Evolutionary conservation across 2,888 invertebrate genomes (phyloP), one percentile per base, ranked within the genome.

Genomic region (Cephus sareptanus): DNA sequence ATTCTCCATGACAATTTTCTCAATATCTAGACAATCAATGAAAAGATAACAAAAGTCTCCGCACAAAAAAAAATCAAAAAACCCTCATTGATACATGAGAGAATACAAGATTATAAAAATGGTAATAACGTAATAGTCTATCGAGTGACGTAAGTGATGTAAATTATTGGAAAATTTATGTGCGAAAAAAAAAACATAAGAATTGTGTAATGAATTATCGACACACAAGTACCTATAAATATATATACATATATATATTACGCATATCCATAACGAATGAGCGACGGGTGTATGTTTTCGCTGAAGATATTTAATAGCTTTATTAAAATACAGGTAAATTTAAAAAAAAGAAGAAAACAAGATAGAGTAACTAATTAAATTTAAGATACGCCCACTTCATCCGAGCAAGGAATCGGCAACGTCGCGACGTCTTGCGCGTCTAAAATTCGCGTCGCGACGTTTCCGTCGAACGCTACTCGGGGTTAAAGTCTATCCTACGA

Each of bases 231-330:
- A 56, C 56, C 56, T 56, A 56, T 56, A 9, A 6, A 56, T 56
- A 56, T 40, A 40, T 23, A 40, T 37, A 37, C 6, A 40, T 40
- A 15, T 40, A 40, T 40, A 40, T 40, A 56, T 56, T 56, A 56
- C 9, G 23, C 23, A 23, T 23, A 56, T 56, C 56, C 56, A 23
- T 56, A 56, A 56, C 56, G 56, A 56, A 56, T 56, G 56, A 56
- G 23, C 56, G 56, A 9, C 56, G 56, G 23, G 56, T 56, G 56
- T 78, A 75, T 37, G 76, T 78, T 78, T 78, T 78, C 73, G 78
- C 75, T 40, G 71, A 78, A 35, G 75, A 77, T 56, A 70, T 77
- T 37, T 77, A 75, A 78, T 78, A 76, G 73, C 75, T 76, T 78
- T 78, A 78, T 78, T 76, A 23, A 76, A 76, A 40, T 56, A 76